A percentile compares a stretch with the other conserved stretches of the same genome.
Conservation (phyloP, 2,797 vertebrate species). For the Crax fasciolata region DNA sequence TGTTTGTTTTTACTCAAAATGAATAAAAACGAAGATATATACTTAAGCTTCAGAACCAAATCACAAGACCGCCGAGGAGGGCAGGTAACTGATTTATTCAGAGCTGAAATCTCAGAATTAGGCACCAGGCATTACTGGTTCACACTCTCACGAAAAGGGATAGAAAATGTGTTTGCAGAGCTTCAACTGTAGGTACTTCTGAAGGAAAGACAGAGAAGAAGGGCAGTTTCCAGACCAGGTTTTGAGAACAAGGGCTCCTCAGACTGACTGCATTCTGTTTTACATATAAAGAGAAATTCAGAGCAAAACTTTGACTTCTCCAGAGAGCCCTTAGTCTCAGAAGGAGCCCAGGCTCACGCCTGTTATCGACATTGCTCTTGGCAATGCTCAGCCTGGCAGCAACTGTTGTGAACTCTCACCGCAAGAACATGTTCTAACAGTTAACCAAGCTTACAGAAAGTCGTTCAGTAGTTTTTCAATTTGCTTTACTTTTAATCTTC, state of each 20-base stretch:
- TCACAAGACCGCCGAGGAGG: not conserved
- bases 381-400: slow-evolving; percentile 1
- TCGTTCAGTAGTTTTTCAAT: not conserved
- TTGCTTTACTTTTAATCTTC: slow-evolving; percentile 62
- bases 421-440: not conserved
- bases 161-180: not conserved
- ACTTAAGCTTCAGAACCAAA: not conserved
- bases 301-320: not conserved
- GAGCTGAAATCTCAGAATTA: not conserved
- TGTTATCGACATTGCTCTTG: not conserved
- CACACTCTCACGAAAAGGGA: not conserved
- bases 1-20: not conserved
- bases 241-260: not conserved
- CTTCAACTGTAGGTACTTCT: not conserved
- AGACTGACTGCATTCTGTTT: not conserved
- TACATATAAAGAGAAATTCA: not conserved
- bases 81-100: not conserved
- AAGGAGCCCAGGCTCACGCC: not conserved
- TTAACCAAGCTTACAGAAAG: slow-evolving; percentile 33
- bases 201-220: not conserved
- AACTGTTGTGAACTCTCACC: not conserved
- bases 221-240: not conserved
- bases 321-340: not conserved
- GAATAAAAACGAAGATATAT: not conserved
- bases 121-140: not conserved